Percentiles rank a stretch among this genome's conserved stretches.
These are phyloP conservation scores for Exocentrus adspersus DNA, from an alignment of 2,888 invertebrate species.

Conservation along the genomic window DNA sequence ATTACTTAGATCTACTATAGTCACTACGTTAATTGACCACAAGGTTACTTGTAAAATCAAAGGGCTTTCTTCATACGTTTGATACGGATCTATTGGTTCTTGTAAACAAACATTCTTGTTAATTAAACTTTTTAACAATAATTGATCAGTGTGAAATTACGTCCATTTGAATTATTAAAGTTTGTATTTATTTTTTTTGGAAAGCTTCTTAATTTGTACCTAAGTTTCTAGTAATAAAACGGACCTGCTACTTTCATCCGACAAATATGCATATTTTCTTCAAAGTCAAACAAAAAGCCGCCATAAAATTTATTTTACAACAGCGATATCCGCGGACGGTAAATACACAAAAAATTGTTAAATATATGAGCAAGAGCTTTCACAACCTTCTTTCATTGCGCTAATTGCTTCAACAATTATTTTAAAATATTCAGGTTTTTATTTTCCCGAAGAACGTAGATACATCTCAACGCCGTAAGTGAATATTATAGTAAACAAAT, in stretches of 20 bases:
- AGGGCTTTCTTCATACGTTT: not conserved
- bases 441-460: no score
- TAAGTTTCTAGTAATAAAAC: conserved; percentile 20
- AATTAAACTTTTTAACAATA: no score
- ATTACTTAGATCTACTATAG: conserved; percentile 17
- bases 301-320: conserved; percentile 30
- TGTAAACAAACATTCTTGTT: no score
- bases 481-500: not conserved
- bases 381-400: conserved; percentile 4
- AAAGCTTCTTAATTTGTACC: conserved; percentile 6
- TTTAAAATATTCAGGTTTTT: no score
- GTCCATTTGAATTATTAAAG: not conserved
- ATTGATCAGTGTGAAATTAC: no score
- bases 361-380: conserved; percentile 7
- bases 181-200: not conserved
- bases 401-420: conserved; percentile 3
- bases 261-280: conserved; percentile 18
- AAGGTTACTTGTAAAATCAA: not conserved
- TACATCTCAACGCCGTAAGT: not conserved
- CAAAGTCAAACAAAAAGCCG: conserved; percentile 33
- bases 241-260: conserved; percentile 4
- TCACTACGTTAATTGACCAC: conserved; percentile 5
- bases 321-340: not conserved
- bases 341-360: conserved; percentile 32
- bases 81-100: not conserved